Conservation (phyloP, 2,797 vertebrate species). For the Malacoraja senta region DNA sequence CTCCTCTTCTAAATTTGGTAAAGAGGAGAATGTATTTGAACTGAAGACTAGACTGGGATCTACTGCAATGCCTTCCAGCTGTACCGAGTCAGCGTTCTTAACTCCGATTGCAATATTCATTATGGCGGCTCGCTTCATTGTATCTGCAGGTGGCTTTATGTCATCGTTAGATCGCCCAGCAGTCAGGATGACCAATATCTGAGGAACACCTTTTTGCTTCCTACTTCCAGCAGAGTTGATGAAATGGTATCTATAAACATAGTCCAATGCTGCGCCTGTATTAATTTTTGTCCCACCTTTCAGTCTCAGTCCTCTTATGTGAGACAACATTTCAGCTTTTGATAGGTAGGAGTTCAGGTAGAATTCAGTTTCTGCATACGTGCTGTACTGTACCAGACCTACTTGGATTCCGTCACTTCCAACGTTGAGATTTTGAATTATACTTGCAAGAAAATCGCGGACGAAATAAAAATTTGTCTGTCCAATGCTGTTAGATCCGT, state of each 20-base stretch:
- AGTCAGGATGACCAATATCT: constrained; percentile 32
- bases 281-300: constrained; percentile 27
- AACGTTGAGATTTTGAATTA: constrained; percentile 74
- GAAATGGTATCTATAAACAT: constrained; percentile 18
- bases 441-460: constrained; percentile 71
- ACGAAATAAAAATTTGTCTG: constrained; percentile 56
- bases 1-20: neutral
- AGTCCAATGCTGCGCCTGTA: constrained; percentile 30
- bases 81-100: constrained; percentile 49
- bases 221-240: constrained; percentile 34
- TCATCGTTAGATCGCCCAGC: constrained; percentile 14
- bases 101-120: constrained; percentile 52
- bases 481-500: constrained; percentile 74
- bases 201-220: neutral
- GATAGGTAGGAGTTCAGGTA: constrained; percentile 64
- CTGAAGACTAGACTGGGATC: constrained; percentile 47
- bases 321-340: constrained; percentile 20
- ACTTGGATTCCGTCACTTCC: constrained; percentile 79
- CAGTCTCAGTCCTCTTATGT: neutral
- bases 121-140: constrained; percentile 11
- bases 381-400: constrained; percentile 71
- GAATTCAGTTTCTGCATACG: constrained; percentile 65
- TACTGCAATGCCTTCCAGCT: constrained; percentile 62
- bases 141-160: neutral
- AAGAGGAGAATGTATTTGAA: neutral